Conservation (phyloP, 2,888 invertebrate genomes). For the Sisyra nigra region DNA sequence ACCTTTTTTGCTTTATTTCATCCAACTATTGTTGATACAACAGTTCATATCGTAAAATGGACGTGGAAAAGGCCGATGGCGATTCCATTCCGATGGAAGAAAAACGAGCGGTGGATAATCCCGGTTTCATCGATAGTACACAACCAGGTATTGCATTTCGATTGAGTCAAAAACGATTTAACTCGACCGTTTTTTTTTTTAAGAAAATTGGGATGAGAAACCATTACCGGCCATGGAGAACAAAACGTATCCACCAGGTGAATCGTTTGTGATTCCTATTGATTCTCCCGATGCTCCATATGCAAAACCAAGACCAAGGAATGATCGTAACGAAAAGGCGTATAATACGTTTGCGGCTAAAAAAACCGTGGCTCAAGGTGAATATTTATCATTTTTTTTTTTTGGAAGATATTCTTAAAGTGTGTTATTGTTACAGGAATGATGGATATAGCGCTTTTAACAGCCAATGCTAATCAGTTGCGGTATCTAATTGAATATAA, state of each 20-base stretch:
- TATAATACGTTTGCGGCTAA: constrained; percentile 33
- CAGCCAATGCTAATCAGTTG: constrained; percentile 53
- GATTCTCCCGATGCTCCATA: not conserved
- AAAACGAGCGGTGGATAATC: no score
- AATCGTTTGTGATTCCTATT: constrained; percentile 2
- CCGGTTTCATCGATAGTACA: no score
- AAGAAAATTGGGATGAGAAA: constrained; percentile 5
- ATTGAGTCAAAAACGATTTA: no score
- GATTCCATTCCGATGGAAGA: no score
- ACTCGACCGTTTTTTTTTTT: no score
- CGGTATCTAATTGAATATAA: constrained; percentile 46
- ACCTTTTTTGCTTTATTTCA: no score
- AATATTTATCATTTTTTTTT: not conserved
- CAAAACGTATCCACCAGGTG: not conserved
- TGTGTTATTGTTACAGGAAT: constrained; percentile 42
- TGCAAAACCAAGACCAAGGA: not conserved
- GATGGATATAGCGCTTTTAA: constrained; percentile 53
- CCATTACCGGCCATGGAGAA: not conserved
- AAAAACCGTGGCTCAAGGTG: constrained; percentile 39
- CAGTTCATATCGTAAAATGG: no score
- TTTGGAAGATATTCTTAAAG: no score
- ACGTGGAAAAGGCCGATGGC: no score
- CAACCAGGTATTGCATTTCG: no score
- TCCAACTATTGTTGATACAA: no score
- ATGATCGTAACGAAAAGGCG: constrained; percentile 13